Evolutionary conservation across 2,113 vertebrate species (phyloP), one percentile per base, ranked within the genome.

Genomic region (Perccottus glenii): DNA sequence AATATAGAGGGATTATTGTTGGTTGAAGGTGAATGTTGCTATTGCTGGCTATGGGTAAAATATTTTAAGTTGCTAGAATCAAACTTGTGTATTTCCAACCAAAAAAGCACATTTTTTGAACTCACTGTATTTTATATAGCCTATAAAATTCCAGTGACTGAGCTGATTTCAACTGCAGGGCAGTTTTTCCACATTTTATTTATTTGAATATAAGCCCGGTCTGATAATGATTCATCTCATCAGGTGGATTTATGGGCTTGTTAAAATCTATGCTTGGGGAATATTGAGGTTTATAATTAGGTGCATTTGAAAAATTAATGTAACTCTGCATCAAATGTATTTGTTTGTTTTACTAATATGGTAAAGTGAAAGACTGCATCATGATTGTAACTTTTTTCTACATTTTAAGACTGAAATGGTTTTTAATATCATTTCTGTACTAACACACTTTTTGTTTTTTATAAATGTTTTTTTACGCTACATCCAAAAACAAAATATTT

Each of bases 161-260:
- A 68, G 45, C 27, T 58, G 60, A 72, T 67, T 81, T 60, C 65
- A 87, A 93, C 93, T 93, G 93, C 93, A 84, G 93, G 88, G 85
- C 93, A 92, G 93, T 92, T 92, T 80, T 35, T 68, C 8, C 61
- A 40, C 53, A 60, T 77, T 83, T 90, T 85, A 92, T 92, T 93
- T 93, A 93, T 93, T 92, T 43, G 77, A 83, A 65, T 42, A 79
- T 64, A 67, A 66, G 67, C 83, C 80, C 79, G 58, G 47, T 67
- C 61, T 75, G 59, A 67, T 66, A 68, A 32, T 35, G 45, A 73
- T 72, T 70, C 72, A 32, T 65, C 7, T 52, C 75, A n/a, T 73
- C 49, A 44, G 38, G 36, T 75, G 62, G 60, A 43, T 81, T 64
- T 75, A 6, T 68, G 6, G 51, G 35, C 67, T 77, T 47, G 42